These are phyloP conservation scores for Hirundo rustica DNA, from an alignment of 2,797 vertebrate genomes.

Conservation along the genomic window DNA sequence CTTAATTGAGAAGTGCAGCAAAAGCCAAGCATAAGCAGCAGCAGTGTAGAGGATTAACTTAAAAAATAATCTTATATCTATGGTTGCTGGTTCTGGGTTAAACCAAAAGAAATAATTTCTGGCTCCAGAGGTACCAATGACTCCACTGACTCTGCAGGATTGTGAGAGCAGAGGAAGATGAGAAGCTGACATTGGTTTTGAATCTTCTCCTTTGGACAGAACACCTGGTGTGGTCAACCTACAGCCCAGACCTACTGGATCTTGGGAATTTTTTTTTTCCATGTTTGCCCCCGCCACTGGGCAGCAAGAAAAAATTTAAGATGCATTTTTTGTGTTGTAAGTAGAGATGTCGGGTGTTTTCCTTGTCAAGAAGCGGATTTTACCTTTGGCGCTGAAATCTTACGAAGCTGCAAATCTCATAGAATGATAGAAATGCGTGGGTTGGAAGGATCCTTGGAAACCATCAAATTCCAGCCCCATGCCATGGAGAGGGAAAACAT, in stretches of 20 bases:
- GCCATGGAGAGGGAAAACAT: neutral
- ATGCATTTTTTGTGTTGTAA: neutral
- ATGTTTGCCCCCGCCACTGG: fast-evolving
- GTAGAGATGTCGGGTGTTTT: neutral
- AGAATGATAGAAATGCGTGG: neutral
- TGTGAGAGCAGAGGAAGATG: neutral
- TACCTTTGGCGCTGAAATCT: neutral
- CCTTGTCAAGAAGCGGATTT: neutral
- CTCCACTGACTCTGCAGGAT: neutral
- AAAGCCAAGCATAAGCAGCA: neutral
- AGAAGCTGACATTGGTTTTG: neutral
- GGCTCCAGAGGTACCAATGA: neutral
- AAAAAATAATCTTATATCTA: fast-evolving
- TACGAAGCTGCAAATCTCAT: neutral
- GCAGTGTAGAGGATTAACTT: neutral
- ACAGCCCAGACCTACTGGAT: neutral
- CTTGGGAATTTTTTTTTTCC: neutral
- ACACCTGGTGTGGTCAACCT: neutral
- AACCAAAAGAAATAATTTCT: neutral
- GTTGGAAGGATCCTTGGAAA: neutral
- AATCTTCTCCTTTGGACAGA: neutral
- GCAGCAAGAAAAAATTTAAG: neutral
- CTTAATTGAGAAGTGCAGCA: neutral
- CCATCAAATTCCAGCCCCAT: fast-evolving
- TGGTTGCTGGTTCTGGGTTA: neutral